Percentiles rank a stretch among this genome's conserved stretches.
Conservation (phyloP, 2,797 vertebrate genomes). For the Hydrolagus colliei region DNA sequence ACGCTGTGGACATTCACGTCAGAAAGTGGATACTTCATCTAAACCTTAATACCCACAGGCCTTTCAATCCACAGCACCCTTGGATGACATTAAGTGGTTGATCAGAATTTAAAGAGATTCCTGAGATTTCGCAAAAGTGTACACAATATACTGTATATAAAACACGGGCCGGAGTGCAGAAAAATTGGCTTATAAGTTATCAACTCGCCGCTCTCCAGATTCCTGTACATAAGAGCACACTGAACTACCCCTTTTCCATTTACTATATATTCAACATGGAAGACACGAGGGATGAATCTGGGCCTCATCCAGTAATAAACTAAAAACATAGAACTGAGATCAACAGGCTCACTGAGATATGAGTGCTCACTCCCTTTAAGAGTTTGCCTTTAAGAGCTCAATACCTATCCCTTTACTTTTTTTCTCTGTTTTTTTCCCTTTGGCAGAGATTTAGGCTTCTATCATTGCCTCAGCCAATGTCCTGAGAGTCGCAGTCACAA, state of each 20-base stretch:
- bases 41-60: background rate
- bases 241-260: background rate
- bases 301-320: background rate
- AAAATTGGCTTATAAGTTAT: background rate
- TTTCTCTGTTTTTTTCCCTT: background rate
- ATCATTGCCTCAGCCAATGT: background rate
- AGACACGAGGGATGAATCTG: background rate
- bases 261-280: background rate
- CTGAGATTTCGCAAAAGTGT: background rate
- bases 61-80: background rate
- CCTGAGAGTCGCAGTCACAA: background rate
- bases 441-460: background rate
- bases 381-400: background rate
- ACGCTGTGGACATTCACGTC: background rate
- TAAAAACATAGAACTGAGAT: background rate
- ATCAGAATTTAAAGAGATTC: background rate
- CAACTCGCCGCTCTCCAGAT: background rate
- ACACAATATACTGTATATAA: background rate
- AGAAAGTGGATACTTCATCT: background rate
- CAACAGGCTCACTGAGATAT: background rate
- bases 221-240: background rate
- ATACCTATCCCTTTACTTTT: background rate
- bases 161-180: background rate
- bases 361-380: too few relatives aligned
- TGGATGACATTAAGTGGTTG: background rate